Percentiles rank a stretch among this genome's conserved stretches.
These are phyloP conservation scores for Gymnodraco acuticeps DNA, from an alignment of 2,797 vertebrate species.

Conservation along the genomic window DNA sequence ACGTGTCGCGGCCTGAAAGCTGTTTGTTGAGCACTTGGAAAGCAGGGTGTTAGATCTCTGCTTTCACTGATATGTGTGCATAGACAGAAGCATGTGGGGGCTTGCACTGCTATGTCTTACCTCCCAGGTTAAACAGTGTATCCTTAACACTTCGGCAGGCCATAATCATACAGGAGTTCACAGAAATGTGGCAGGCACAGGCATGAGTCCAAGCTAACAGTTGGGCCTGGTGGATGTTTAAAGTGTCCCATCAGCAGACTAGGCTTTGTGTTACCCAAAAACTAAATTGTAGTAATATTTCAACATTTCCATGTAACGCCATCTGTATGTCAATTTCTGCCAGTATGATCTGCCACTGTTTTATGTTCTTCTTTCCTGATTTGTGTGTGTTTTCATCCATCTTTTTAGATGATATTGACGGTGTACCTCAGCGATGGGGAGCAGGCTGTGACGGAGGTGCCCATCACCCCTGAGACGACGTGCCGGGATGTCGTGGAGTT, in stretches of 20 bases:
- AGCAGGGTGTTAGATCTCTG: background rate
- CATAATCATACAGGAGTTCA: conserved; percentile 62
- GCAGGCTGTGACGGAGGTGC: conserved; percentile 95
- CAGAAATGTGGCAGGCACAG: conserved; percentile 61
- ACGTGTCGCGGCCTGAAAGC: background rate
- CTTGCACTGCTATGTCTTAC: conserved; percentile 39
- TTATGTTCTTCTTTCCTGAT: background rate
- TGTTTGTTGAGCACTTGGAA: conserved; percentile 1
- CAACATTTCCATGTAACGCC: background rate
- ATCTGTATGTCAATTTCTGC: background rate
- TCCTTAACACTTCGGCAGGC: conserved; percentile 17
- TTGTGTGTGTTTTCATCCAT: background rate
- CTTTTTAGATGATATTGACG: conserved; percentile 94
- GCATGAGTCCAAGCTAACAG: conserved; percentile 41
- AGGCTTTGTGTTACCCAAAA: conserved; percentile 23
- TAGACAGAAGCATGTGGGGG: conserved; percentile 40
- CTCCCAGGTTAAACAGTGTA: conserved; percentile 30
- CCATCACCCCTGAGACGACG: conserved; percentile 97
- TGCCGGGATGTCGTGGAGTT: conserved; percentile 98
- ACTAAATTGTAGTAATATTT: background rate
- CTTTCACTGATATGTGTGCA: background rate
- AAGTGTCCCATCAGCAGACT: conserved; percentile 40
- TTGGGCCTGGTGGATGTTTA: conserved; percentile 16
- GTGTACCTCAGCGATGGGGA: conserved; percentile 99
- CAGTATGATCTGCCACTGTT: background rate